Evolutionary conservation across 2,888 invertebrate genomes (phyloP), one percentile per base, ranked within the genome.

Genomic region (Brenthis daphne): DNA sequence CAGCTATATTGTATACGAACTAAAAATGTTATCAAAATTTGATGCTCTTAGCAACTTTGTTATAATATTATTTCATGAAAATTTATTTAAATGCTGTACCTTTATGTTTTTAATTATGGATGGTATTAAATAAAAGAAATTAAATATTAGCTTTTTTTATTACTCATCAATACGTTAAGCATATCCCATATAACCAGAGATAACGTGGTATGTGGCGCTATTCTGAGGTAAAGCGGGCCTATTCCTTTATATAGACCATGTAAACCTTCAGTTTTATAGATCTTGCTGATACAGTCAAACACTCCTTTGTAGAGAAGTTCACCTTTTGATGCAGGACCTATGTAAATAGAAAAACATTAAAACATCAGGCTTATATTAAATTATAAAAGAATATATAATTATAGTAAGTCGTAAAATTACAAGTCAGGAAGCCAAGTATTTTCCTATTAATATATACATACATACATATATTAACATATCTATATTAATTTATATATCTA

Each of bases 211-310:
- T 97, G 97, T 0, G 97, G 97, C 3, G 96, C 96, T 78, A 96
- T 94, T 74, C 97, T 93, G 73, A 96, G 88, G 86, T 96, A 96
- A 2, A 96, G 94, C 0, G 97, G 96, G 11, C 95, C 94, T 77
- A 96, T 93, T 5, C 96, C 97, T 86, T 97, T 97, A 84, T 97
- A 97, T 48, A 97, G 93, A 0, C 96, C 96, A 77, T 94, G 93
- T 1, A 96, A 65, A 0, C 98, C 97, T 93, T 98, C 98, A 2
- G 94, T 94, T 80, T 87, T 93, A 77, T 95, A 95, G 70, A 96
- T 97, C 88, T 98, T 97, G 1, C 89, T 76, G 47, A 96, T 93
- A 79, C 97, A 97, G 85, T 98, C 97, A 1, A 94, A 73, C 14
- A 97, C 93, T 58, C 96, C 96, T 5, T 87, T 94, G 87, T 98